Conservation (phyloP, 2,797 vertebrate species). For the Ateles fusciceps region DNA sequence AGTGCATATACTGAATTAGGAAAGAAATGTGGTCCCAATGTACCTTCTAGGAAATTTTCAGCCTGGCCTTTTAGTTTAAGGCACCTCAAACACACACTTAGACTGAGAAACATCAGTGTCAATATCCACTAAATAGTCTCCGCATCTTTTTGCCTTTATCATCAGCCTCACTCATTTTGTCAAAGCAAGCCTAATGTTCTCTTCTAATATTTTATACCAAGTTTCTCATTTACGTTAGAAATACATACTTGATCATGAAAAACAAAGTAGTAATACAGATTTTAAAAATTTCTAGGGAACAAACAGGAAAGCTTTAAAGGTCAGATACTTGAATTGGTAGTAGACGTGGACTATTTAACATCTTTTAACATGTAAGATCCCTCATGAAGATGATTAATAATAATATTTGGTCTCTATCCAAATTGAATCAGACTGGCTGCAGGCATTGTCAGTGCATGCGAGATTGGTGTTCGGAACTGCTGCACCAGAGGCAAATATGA, state of each 20-base stretch:
- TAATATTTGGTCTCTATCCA: constrained; percentile 8
- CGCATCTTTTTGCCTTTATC: neutral
- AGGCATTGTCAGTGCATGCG: neutral
- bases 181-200: neutral
- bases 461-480: neutral
- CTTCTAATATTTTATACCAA: neutral
- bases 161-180: neutral
- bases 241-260: neutral
- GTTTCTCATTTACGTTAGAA: neutral
- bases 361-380: neutral
- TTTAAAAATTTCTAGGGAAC: neutral
- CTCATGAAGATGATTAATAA: neutral
- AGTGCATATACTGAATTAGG: neutral
- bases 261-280: neutral
- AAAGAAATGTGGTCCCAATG: neutral
- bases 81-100: neutral
- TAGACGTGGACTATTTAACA: neutral
- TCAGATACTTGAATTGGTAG: neutral
- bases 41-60: neutral
- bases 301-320: neutral
- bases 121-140: neutral
- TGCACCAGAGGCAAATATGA: neutral
- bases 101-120: neutral
- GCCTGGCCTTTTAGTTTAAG: neutral
- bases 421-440: neutral